A percentile compares a stretch with the other conserved stretches of the same genome.
These are phyloP conservation scores for Myodes glareolus DNA, from an alignment of 2,113 vertebrate genomes.

Conservation along the genomic window DNA sequence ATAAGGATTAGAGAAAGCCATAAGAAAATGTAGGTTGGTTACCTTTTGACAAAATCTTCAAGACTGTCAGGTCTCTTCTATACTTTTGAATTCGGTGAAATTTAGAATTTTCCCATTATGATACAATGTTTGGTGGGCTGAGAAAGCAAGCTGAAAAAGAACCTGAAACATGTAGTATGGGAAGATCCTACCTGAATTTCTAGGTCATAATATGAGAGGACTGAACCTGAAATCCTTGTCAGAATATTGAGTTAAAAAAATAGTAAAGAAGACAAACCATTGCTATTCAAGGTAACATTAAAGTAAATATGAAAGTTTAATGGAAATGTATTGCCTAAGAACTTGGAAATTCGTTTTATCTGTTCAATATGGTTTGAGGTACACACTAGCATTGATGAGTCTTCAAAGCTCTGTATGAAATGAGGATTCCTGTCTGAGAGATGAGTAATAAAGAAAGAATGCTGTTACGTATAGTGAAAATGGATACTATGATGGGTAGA, in stretches of 20 bases:
- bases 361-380: neutral
- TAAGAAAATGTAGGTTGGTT: neutral
- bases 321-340: neutral
- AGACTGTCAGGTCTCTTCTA: neutral
- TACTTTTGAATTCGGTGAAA: neutral
- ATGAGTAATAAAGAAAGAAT: neutral
- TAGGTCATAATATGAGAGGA: neutral
- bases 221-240: neutral
- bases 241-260: neutral
- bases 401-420: neutral
- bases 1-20: neutral
- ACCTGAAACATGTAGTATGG: fast-evolving
- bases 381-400: neutral
- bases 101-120: neutral
- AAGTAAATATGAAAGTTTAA: neutral
- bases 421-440: neutral
- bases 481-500: neutral
- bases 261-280: neutral
- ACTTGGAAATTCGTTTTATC: neutral
- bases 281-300: neutral
- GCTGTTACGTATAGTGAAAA: neutral
- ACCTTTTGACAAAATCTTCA: neutral
- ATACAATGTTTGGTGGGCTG: neutral
- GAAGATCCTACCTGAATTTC: neutral
- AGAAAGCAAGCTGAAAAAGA: neutral